A percentile compares a stretch with the other conserved stretches of the same genome.
Conservation (phyloP, 1,140 invertebrate species). For the Planococcus citri region DNA sequence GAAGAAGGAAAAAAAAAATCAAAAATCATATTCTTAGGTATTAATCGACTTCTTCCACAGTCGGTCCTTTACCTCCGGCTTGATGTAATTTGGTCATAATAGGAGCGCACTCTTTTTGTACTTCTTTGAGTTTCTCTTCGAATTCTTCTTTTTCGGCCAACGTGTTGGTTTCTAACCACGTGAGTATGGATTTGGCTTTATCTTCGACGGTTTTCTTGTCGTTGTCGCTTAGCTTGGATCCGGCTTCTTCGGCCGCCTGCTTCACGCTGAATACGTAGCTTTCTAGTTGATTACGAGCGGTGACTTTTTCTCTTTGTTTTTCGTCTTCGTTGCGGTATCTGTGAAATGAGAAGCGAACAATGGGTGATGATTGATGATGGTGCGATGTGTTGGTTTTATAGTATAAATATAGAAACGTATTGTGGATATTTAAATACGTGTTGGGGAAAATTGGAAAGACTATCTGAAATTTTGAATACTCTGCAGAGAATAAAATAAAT, state of each 20-base stretch:
- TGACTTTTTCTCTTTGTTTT: slow-evolving; percentile 42
- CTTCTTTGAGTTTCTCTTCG: slow-evolving; percentile 56
- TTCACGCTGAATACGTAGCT: slow-evolving; percentile 58
- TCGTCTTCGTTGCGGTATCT: slow-evolving; percentile 43
- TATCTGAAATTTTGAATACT: too few relatives aligned
- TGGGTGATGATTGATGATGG: too few relatives aligned
- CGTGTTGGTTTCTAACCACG: slow-evolving; percentile 31
- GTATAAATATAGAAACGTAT: too few relatives aligned
- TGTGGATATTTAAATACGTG: too few relatives aligned
- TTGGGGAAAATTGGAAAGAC: too few relatives aligned
- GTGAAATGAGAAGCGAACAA: background rate
- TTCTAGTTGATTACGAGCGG: slow-evolving; percentile 54
- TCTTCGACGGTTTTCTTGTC: slow-evolving; percentile 35
- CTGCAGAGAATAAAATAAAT: too few relatives aligned
- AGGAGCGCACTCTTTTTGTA: slow-evolving; percentile 55
- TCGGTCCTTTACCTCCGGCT: slow-evolving; percentile 43
- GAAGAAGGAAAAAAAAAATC: too few relatives aligned
- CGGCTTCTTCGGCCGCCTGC: slow-evolving; percentile 36
- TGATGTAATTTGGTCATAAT: slow-evolving; percentile 66
- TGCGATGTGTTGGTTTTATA: too few relatives aligned
- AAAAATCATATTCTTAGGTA: too few relatives aligned
- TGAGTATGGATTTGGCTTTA: slow-evolving; percentile 29
- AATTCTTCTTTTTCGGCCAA: slow-evolving; percentile 64
- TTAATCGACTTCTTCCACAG: slow-evolving; percentile 54
- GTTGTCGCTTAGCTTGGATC: slow-evolving; percentile 30